Base-by-base conservation (phyloP, 2,113 vertebrate genomes). In the Parus major region DNA sequence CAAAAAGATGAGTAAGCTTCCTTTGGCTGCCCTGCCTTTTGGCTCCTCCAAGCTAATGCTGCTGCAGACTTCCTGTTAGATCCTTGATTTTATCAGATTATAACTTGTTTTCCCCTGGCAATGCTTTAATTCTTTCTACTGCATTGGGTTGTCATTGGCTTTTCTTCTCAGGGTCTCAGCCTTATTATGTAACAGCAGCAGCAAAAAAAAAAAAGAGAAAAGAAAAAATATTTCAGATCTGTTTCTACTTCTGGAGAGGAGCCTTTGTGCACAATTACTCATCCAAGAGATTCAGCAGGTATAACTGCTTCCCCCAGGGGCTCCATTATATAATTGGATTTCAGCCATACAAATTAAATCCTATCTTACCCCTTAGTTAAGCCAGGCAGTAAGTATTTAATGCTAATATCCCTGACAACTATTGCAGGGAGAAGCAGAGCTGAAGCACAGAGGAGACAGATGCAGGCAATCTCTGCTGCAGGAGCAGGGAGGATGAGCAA, bases 281-380 rank as follows among this genome's bases (percentile, higher is more conserved):
- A 96, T 94, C 92, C 66, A 93, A 97, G 96, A 96, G 94, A 95
- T 96, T 93, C 97, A 96, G 96, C 97, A 97, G 96, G 96, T 96
- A 97, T 97, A 97, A 97, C 95, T 91, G 95, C 94, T 96, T 95
- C 96, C 96, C 95, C 93, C 95, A 93, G 90, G 96, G 96, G 95
- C 91, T 96, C 96, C 94, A 94, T 93, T 97, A 93, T 96, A 96
- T 97, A 97, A 97, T 97, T 97, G 96, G 96, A 97, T 97, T 97
- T 97, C 95, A 97, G 96, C 96, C 96, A 96, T 96, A 97, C 95
- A 96, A 97, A 97, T 97, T 97, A 97, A 97, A 97, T 97, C 97
- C 95, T 95, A 94, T 94, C 95, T 96, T 97, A 96, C 95, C 96
- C 95, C 96, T 97, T 97, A 95, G 95, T 97, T 97, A 97, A 97